Evolutionary conservation across 2,113 vertebrate species (phyloP), one percentile per base, ranked within the genome.

Genomic region (Mohoua ochrocephala): DNA sequence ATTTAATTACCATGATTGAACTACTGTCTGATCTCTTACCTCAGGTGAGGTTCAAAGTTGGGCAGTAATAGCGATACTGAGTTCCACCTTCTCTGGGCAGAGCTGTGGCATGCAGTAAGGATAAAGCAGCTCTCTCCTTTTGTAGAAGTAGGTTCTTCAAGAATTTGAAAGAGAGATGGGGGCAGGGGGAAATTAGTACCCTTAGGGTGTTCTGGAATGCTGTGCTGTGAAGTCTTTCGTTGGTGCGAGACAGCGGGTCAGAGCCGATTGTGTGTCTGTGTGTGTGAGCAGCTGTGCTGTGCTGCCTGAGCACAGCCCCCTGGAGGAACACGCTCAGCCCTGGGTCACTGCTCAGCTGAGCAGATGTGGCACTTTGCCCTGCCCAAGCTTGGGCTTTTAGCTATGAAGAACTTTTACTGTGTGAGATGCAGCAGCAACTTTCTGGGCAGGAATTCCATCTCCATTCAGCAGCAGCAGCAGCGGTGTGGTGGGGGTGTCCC

Each of bases 121-220:
- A 39, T 60, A 17, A 60, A 76, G 41, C 14, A 70, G 13, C 21
- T 37, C 20, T 54, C 31, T 61, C 7, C 41, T 35, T 63, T 47
- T 41, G 28, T 39, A 65, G 27, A 63, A 89, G 20, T 19, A 59
- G n/a, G 4, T 84, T 61, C 50, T 50, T 94, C 7, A 42, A 45
- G 64, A 64, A 49, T 54, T 84, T 56, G 44, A 69, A 83, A 31
- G 16, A 27, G 16, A 41, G 50, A 19, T 26, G 22, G 2, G 14
- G 14, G 7, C 1, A 2, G 3, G 15, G 4, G 2, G 4, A 2
- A 35, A 27, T 75, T 6, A 22, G 9, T 88, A 42, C 20, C 2
- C 1, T n/a, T 63, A 7, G 14, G 33, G n/a, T 24, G 15, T 88
- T 10, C 45, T 74, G 63, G 15, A 22, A 13, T 30, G 24, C 26